Percentiles rank a stretch among this genome's conserved stretches.
Evolutionary conservation across 2,113 vertebrate genomes (phyloP).

Genomic region (Cacatua alba): DNA sequence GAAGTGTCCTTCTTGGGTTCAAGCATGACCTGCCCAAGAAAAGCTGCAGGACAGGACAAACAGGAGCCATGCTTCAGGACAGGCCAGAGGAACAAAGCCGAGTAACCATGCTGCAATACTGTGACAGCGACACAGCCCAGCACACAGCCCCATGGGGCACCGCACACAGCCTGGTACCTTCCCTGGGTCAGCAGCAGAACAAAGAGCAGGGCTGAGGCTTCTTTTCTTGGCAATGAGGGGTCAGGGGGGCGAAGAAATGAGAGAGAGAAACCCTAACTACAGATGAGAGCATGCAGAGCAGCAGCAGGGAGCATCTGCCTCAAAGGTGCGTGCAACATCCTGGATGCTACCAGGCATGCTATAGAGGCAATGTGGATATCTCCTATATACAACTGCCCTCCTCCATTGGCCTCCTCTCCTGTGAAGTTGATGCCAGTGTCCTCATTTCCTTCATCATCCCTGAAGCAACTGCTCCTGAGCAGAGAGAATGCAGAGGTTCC

Average conservation of each 20-base stretch:
- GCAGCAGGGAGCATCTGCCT: not conserved
- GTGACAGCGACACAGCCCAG: not conserved
- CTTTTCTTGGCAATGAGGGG: not conserved
- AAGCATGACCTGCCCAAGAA: not conserved
- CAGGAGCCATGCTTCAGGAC: not conserved
- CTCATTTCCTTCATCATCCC: not conserved
- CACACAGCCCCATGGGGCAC: not conserved
- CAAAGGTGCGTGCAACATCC: not conserved
- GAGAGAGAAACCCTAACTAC: not conserved
- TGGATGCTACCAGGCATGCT: not conserved
- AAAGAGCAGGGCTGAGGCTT: not conserved
- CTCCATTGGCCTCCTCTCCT: not conserved
- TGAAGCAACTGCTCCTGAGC: not conserved
- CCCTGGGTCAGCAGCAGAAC: not conserved
- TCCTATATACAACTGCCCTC: not conserved
- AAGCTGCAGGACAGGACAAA: not conserved
- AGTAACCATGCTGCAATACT: not conserved
- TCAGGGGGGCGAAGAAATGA: accelerated
- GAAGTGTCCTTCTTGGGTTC: not conserved
- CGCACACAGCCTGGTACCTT: accelerated
- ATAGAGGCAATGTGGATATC: not conserved
- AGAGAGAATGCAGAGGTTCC: not conserved
- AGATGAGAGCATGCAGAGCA: not conserved
- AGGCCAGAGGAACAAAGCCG: not conserved
- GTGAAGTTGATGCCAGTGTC: not conserved